These are phyloP conservation scores for Cremastinae sp. DNA, from an alignment of 2,888 invertebrate genomes.

Conservation along the genomic window DNA sequence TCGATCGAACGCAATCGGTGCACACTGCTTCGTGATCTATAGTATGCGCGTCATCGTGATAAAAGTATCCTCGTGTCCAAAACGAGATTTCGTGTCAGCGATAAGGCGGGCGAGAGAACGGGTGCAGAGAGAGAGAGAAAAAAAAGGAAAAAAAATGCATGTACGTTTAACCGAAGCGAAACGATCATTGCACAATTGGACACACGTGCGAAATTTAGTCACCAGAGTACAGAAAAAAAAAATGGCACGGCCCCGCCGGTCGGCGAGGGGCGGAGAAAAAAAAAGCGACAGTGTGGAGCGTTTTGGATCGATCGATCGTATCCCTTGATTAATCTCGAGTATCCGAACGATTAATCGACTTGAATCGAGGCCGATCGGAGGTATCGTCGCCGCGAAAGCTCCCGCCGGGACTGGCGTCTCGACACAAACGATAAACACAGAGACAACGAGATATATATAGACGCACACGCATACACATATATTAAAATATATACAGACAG, in stretches of 20 bases:
- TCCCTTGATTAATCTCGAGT: constrained; percentile 61
- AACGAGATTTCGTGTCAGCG: no score
- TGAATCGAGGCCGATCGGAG: constrained; percentile 58
- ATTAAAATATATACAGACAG: constrained; percentile 18
- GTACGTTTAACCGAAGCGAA: not conserved
- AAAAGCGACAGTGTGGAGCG: constrained; percentile 65
- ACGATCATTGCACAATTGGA: not conserved
- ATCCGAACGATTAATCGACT: constrained; percentile 60
- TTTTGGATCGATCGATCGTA: constrained; percentile 68
- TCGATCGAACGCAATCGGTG: constrained; percentile 67
- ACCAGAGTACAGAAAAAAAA: not conserved
- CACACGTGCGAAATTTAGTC: not conserved
- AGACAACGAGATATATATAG: constrained; percentile 55
- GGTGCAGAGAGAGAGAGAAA: not conserved
- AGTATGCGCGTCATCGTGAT: not conserved
- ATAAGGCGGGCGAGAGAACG: constrained; percentile 8
- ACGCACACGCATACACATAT: constrained; percentile 1
- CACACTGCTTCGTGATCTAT: constrained; percentile 63
- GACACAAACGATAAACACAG: constrained; percentile 57
- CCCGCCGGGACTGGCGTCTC: constrained; percentile 65
- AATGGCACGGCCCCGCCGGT: no score
- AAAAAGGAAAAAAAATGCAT: not conserved
- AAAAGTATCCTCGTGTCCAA: no score
- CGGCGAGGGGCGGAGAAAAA: no score
- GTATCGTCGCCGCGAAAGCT: constrained; percentile 55